Evolutionary conservation across 2,888 invertebrate species (phyloP).

Genomic region (Agriopis leucophaearia): DNA sequence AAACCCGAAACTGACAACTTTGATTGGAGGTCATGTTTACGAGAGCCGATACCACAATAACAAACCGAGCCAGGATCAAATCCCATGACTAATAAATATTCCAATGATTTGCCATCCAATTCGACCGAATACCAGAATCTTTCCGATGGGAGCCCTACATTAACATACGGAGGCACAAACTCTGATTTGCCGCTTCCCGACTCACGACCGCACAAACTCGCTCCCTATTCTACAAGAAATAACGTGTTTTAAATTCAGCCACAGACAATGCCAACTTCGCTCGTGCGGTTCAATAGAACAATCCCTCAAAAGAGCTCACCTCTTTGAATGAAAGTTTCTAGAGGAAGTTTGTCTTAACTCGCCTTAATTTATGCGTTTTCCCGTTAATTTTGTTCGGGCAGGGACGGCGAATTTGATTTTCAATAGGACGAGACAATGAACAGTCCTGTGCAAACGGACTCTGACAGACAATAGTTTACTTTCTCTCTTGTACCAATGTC

Average conservation of each 20-base stretch:
- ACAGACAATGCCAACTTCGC: slow-evolving; percentile 34
- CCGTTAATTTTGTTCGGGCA: slow-evolving; percentile 72
- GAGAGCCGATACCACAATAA: slow-evolving; percentile 56
- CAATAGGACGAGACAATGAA: slow-evolving; percentile 72
- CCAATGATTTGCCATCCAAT: slow-evolving; percentile 80
- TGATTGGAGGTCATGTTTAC: slow-evolving; percentile 53
- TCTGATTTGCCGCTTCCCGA: slow-evolving; percentile 47
- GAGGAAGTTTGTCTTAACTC: slow-evolving; percentile 73
- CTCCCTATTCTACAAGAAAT: slow-evolving; percentile 45
- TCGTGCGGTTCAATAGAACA: slow-evolving; percentile 63
- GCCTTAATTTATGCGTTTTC: slow-evolving; percentile 79
- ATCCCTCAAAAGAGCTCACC: slow-evolving; percentile 72
- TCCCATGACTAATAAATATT: slow-evolving; percentile 81
- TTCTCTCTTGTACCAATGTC: slow-evolving; percentile 44
- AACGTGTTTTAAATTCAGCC: slow-evolving; percentile 44
- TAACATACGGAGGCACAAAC: slow-evolving; percentile 71
- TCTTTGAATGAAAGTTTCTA: slow-evolving; percentile 71
- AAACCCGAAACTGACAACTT: slow-evolving; percentile 43
- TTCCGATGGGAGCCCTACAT: slow-evolving; percentile 77
- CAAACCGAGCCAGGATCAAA: slow-evolving; percentile 59
- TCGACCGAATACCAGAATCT: slow-evolving; percentile 73
- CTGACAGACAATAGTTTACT: slow-evolving; percentile 60
- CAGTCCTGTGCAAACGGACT: slow-evolving; percentile 56
- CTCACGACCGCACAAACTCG: slow-evolving; percentile 35
- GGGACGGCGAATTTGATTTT: slow-evolving; percentile 73